Conservation (phyloP, 2,888 invertebrate species). For the Netelia inedita region DNA sequence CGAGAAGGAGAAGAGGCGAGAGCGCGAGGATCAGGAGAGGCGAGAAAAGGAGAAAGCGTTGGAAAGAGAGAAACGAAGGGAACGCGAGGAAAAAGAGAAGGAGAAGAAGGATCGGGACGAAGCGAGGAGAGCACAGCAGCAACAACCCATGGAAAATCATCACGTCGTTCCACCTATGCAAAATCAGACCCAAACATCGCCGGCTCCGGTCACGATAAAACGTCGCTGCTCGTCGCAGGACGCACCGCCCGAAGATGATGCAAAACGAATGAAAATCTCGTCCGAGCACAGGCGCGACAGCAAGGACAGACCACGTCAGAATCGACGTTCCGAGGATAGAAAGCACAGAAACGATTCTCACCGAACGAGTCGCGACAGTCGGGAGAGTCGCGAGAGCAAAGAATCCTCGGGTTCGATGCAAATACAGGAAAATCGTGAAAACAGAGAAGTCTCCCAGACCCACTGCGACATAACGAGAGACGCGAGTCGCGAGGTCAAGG, state of each 20-base stretch:
- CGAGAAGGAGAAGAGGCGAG: slow-evolving; percentile 81
- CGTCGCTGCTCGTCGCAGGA: slow-evolving; percentile 93
- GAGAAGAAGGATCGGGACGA: slow-evolving; percentile 84
- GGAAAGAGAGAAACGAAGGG: slow-evolving; percentile 80
- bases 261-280: slow-evolving; percentile 88
- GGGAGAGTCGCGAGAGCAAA: slow-evolving; percentile 72
- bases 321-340: slow-evolving; percentile 83
- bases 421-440: slow-evolving; percentile 57
- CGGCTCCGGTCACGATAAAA: slow-evolving; percentile 89
- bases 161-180: slow-evolving; percentile 75
- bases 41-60: slow-evolving; percentile 79
- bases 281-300: slow-evolving; percentile 89
- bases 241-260: slow-evolving; percentile 86
- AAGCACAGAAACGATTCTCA: slow-evolving; percentile 83
- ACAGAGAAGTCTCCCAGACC: slow-evolving; percentile 66
- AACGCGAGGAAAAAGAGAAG: slow-evolving; percentile 83
- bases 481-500: slow-evolving; percentile 39
- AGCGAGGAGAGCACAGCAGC: slow-evolving; percentile 76
- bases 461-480: slow-evolving; percentile 48
- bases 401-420: slow-evolving; percentile 65
- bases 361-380: slow-evolving; percentile 82
- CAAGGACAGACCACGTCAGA: slow-evolving; percentile 87
- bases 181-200: slow-evolving; percentile 82
- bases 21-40: slow-evolving; percentile 85
- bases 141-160: slow-evolving; percentile 81